Evolutionary conservation across 2,113 vertebrate genomes (phyloP), one percentile per base, ranked within the genome.

Genomic region (Morone chrysops): DNA sequence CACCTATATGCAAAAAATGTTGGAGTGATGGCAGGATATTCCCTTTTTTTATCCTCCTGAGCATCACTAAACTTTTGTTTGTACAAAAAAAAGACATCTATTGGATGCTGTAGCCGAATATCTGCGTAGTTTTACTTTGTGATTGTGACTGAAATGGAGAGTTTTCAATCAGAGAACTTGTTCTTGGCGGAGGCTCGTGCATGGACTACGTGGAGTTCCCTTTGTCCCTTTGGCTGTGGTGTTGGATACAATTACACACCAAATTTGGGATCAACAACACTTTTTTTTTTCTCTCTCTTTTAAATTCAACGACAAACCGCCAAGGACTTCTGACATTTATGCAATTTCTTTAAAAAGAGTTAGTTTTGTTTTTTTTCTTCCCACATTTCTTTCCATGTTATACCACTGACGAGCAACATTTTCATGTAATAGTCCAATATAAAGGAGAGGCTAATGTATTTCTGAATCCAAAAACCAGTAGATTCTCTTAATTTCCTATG

Each of bases 371-470:
- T 85, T 67, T 92, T 66, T 68, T 71, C 73, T 85, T 63, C 90
- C 72, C 86, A 84, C 85, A 70, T 87, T 91, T 86, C 75, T 89
- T 71, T 88, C 85, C 90, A 89, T 90, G 91, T 92, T 95, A 94
- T 94, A 92, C 88, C 92, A 94, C 91, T 93, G 94, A 91, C 86
- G 83, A 86, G 75, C 87, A 82, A 89, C 80, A 90, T 87, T 89
- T 90, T 84, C 90, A 89, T 93, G 87, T 93, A 81, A 87, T 90
- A 90, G 87, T 93, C 92, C 91, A 83, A 45, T 93, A 92, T 95
- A 90, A 83, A 85, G 83, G 75, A 87, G 86, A 84, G 86, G 84
- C 82, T 90, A 36, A 87, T 92, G 88, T 92, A 89, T 92, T 82
- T 87, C 84, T 91, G 70, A 92, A 80, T 81, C 82, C 83, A 84